These are phyloP conservation scores for Girardinus metallicus DNA, from an alignment of 2,797 vertebrate genomes.

Conservation along the genomic window DNA sequence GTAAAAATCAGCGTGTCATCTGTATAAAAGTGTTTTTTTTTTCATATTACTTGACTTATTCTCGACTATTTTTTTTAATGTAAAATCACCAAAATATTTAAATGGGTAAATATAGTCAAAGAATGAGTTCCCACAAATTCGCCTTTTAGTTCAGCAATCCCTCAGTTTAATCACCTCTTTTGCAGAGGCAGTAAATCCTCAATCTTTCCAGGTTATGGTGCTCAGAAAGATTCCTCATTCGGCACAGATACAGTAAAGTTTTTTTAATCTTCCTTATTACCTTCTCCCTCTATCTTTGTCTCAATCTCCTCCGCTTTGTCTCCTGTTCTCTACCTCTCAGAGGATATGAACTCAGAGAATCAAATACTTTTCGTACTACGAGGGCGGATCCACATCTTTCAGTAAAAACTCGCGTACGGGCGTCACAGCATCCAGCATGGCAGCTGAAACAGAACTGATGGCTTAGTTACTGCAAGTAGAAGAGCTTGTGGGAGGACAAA, in stretches of 20 bases:
- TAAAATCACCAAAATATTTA: not conserved
- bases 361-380: constrained; percentile 27
- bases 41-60: too few relatives aligned
- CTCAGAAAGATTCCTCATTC: constrained; percentile 26
- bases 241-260: constrained; percentile 15
- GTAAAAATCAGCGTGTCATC: not conserved
- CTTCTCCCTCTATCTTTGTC: constrained; percentile 42
- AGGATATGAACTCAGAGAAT: constrained; percentile 47
- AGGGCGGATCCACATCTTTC: constrained; percentile 45
- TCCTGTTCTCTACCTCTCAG: constrained; percentile 18
- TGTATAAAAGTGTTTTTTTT: not conserved
- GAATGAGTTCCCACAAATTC: not conserved
- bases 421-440: constrained; percentile 22
- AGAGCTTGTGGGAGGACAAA: constrained; percentile 31
- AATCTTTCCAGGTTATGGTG: constrained; percentile 34
- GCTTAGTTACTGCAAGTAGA: constrained; percentile 32
- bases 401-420: constrained; percentile 18
- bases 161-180: not conserved
- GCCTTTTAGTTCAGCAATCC: not conserved
- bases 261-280: constrained; percentile 30
- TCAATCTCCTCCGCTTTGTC: constrained; percentile 5
- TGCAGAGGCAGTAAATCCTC: not conserved
- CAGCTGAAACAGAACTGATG: constrained; percentile 26
- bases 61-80: not conserved
- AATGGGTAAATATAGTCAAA: not conserved